Evolutionary conservation across 2,113 vertebrate genomes (phyloP), one percentile per base, ranked within the genome.

Genomic region (Rhegmatorhina hoffmannsi): DNA sequence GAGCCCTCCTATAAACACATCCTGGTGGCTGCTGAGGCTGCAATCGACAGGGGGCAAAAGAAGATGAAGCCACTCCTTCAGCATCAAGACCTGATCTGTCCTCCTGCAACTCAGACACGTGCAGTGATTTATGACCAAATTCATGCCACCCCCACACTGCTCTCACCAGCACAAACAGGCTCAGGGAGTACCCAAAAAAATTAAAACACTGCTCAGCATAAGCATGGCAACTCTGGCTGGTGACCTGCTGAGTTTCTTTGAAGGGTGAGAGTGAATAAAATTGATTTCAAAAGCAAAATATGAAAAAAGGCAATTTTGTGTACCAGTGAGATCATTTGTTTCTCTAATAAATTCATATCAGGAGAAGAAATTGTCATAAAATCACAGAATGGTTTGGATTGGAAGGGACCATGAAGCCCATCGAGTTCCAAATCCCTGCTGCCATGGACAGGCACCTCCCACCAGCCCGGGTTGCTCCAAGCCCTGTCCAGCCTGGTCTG

Each of bases 31-130:
- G 19, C 79, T 53, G 68, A 78, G 81, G 50, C 38, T 0, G 0
- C 56, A 40, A 36, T 75, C 8, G 16, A 83, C 2, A 14, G 47
- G 81, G 62, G 49, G 40, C 58, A 62, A 79, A 88, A 63, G 33
- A 36, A 90, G 84, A 72, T 3, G 0, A 56, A 94, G 78, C 62
- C 89, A 58, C 66, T 58, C 77, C 87, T 91, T 66, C 52, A 62
- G 31, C 79, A 87, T 87, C 53, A 72, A 91, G 77, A 19, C 31
- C 49, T 87, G 78, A 95, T 94, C 87, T 83, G 40, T 94, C 73
- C 69, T 91, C n/a, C 69, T 89, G 81, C 81, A 68, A 21, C 84
- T 78, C 84, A 68, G 91, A 68, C 56, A 12, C 4, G 43, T 56
- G 76, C 67, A 49, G 44, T 95, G 96, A 94, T 94, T 95, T 91